Base-by-base conservation (phyloP, 2,888 invertebrate genomes). In the Phengaris alcon region DNA sequence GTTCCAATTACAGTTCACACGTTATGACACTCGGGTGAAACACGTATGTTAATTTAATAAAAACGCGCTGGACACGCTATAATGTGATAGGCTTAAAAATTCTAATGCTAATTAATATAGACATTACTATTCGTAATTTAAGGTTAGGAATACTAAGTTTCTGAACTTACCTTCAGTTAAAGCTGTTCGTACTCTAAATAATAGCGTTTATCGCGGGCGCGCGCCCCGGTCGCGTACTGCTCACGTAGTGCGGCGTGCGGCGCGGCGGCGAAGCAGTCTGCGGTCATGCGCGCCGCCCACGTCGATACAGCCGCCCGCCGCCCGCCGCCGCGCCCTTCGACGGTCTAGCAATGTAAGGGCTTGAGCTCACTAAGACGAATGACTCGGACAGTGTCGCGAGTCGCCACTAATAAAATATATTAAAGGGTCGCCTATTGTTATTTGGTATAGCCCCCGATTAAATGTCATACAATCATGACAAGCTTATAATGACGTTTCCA, bases 261-360 rank as follows among this genome's bases (percentile, higher is more conserved):
- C 80, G 82, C 80, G 79, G 82, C 80, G 79, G 79, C 81, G 5
- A 3, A 35, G 82, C 77, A 77, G 77, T 74, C 55, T 76, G 81
- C 80, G 82, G 85, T 79, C 88, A 89, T 83, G 82, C 83, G 84
- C 90, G 87, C 55, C 75, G 69, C 57, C 68, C 69, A 78, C 85
- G 83, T 93, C 92, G 90, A 93, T 93, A 92, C 78, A 79, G 77
- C 77, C 77, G 76, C 80, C 78, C 81, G 79, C 75, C 75, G 35
- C 81, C 10, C 52, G 3, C 22, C 35, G 80, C 76, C 81, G 81
- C 83, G 82, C 81, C 78, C 77, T 76, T 69, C 74, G 73, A 70
- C 75, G 72, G 73, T 54, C 79, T 74, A 76, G 73, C 69, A 35
- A 35, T 72, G 46, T 75, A 69, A 77, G 46, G 75, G 69, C 69